Percentiles rank a stretch among this genome's conserved stretches.
phyloP scores from a whole-genome alignment of 1,140 invertebrate species.

The Ericerus pela region DNA sequence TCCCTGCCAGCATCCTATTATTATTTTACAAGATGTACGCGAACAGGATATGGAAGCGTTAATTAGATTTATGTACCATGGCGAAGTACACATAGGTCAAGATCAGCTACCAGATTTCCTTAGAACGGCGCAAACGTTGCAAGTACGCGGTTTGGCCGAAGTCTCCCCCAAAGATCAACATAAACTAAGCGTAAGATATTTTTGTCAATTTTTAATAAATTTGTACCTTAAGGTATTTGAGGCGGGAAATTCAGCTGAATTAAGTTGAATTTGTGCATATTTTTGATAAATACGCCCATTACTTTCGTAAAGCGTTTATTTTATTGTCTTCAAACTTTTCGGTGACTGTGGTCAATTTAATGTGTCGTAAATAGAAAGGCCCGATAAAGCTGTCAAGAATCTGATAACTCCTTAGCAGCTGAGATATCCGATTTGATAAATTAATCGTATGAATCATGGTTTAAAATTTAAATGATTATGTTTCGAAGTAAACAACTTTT shows the following conservation, averaged over 20 bases:
- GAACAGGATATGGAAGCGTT: conserved; percentile 79
- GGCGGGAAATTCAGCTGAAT: neutral
- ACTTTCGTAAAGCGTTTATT: too few relatives aligned
- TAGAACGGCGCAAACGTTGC: conserved; percentile 76
- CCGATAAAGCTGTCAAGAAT: too few relatives aligned
- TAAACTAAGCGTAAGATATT: conserved; percentile 25
- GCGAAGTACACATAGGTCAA: conserved; percentile 81
- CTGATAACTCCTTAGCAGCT: too few relatives aligned
- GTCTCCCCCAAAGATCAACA: conserved; percentile 44
- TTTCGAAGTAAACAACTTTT: too few relatives aligned
- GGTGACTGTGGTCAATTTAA: too few relatives aligned
- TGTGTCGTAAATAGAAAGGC: too few relatives aligned
- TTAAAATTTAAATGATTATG: too few relatives aligned
- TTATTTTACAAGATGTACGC: conserved; percentile 75
- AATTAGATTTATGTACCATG: conserved; percentile 86
- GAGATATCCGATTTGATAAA: too few relatives aligned
- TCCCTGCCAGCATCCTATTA: conserved; percentile 84
- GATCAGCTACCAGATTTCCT: conserved; percentile 76
- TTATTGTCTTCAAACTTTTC: too few relatives aligned
- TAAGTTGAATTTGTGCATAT: neutral
- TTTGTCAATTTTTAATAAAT: neutral
- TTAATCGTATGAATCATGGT: too few relatives aligned
- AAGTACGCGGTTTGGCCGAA: conserved; percentile 76
- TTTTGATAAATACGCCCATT: too few relatives aligned
- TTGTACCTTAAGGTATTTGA: neutral